Base-by-base conservation (phyloP, 2,113 vertebrate genomes). In the Theristicus caerulescens region DNA sequence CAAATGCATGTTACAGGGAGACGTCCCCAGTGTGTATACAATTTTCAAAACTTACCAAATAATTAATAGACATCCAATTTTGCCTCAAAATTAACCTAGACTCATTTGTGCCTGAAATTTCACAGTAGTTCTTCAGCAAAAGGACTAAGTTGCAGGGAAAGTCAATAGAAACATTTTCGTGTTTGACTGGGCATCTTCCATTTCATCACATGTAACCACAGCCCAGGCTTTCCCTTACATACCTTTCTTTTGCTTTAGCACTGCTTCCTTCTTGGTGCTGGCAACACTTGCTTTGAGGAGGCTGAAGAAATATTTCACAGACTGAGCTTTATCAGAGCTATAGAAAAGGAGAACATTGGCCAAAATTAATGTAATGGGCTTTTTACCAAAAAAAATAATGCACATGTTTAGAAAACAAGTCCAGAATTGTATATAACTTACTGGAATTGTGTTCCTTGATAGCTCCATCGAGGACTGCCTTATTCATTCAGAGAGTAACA, bases 341-440 rank as follows among this genome's bases (percentile, higher is more conserved):
- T 7, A 86, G 73, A 66, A 82, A 91, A 51, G 32, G 11, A 81
- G 7, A 61, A 5, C 34, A 25, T 59, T 71, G 69, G 74, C 12
- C 34, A 59, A 91, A 85, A 96, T 86, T 42, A 93, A 69, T 22
- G 36, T 18, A 69, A 76, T 13, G 18, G 42, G 34, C n/a, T 92
- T 88, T 49, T 47, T 42, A n/a, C 15, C 1, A 69, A 51, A 38
- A 32, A 52, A 44, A 58, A 11, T 7, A 82, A 73, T 29, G 10
- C 27, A 27, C 52, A 12, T 42, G 29, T 94, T 95, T 90, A 85
- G 81, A 93, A 96, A 95, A 82, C 21, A 77, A 76, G 54, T 66
- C 61, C 84, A 94, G 86, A 62, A 77, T 73, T 82, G 25, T 58
- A 38, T 72, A 44, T 73, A 58, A 65, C 38, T 97, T 80, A 89